Evolutionary conservation across 1,140 invertebrate species (phyloP).

Genomic region (Diorhabda carinulata): DNA sequence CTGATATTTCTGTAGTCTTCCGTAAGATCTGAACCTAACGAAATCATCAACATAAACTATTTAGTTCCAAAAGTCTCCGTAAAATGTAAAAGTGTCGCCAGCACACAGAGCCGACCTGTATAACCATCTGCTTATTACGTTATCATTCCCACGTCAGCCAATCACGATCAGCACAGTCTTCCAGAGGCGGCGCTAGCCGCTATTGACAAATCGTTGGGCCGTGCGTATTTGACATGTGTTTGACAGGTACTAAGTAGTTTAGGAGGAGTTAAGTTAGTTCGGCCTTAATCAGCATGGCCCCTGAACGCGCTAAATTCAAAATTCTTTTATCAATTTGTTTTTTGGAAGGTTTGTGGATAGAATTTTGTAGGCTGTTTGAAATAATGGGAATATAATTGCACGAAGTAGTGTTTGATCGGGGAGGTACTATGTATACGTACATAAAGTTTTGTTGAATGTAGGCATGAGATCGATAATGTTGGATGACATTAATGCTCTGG

Average conservation of each 20-base stretch:
- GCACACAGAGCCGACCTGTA: slow-evolving; percentile 35
- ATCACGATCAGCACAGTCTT: slow-evolving; percentile 31
- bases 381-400: slow-evolving; percentile 12
- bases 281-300: slow-evolving; percentile 47
- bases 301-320: slow-evolving; percentile 45
- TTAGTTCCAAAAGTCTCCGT: slow-evolving; percentile 29
- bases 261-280: slow-evolving; percentile 45
- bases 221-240: slow-evolving; percentile 42
- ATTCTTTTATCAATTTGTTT: slow-evolving; percentile 5
- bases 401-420: slow-evolving; percentile 9
- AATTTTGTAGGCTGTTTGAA: slow-evolving; percentile 7
- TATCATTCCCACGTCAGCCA: slow-evolving; percentile 43
- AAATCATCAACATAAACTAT: slow-evolving; percentile 30
- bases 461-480: background rate
- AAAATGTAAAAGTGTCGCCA: slow-evolving; percentile 38
- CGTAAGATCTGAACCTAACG: slow-evolving; percentile 21
- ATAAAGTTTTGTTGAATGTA: background rate
- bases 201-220: slow-evolving; percentile 46
- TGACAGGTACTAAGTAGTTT: slow-evolving; percentile 47
- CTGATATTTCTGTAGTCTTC: background rate
- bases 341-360: slow-evolving; percentile 4
- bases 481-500: no score
- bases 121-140: slow-evolving; percentile 39
- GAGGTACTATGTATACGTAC: background rate
- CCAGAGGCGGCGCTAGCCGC: slow-evolving; percentile 43